Base-by-base conservation (phyloP, 2,113 vertebrate species). In the Ramphastos sulfuratus region DNA sequence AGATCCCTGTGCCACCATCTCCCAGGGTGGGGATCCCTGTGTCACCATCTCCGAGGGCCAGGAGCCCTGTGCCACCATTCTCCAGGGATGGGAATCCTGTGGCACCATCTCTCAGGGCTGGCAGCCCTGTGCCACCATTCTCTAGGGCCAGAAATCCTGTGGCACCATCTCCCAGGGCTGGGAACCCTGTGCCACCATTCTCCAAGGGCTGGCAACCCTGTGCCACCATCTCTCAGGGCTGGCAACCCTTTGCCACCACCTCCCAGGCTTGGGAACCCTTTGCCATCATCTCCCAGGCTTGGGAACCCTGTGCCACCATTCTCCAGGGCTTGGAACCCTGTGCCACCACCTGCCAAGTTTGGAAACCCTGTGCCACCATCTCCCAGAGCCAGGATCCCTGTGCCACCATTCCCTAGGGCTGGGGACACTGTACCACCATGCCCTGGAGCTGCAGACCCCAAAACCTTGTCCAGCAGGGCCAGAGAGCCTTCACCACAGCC, bases 401-500 rank as follows among this genome's bases (percentile, higher is more conserved):
- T 35, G 35, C 12, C 72, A 11, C 9, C 1, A 0, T 10, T 28
- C 19, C 65, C 65, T 30, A 6, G 21, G 59, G 20, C n/a, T n/a
- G 31, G 18, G 56, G 3, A 37, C 37, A 37, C 12, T 33, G 55
- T 16, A 39, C 15, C 71, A 10, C 9, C 1, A 0, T 7, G 20
- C 70, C 42, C 4, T 18, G 12, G 73, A 42, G 15, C 15, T 33
- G 37, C 15, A 39, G 37, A 42, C 33, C 27, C 50, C 3, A 5
- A 10, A 7, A 9, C 18, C 4, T 39, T 4, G 0, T 37, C 64
- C 37, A 58, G 31, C 8, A 12, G 58, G 73, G 24, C 17, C 19
- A 42, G 15, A 25, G n/a, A 50, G 12, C 17, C n/a, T 1, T 9
- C 20, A 25, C 12, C 69, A 12, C 9, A 0, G 0, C 8, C 55